Evolutionary conservation across 2,888 invertebrate genomes (phyloP).

Genomic region (Sycophila texana): DNA sequence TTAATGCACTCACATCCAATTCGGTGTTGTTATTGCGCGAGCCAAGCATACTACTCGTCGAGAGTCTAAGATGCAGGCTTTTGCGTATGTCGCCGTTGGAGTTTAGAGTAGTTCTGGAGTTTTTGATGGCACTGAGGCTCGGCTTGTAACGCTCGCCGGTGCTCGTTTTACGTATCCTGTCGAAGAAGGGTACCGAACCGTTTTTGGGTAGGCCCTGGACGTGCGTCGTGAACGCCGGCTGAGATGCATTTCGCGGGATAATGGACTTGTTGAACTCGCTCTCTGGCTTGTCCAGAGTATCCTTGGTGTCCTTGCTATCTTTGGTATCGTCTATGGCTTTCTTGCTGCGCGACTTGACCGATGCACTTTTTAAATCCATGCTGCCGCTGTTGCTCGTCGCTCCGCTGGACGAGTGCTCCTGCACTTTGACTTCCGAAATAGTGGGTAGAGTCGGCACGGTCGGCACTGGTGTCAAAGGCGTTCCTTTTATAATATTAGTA

Average conservation of each 20-base stretch:
- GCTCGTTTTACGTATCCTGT: constrained; percentile 89
- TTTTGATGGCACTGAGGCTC: constrained; percentile 88
- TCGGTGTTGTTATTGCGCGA: constrained; percentile 80
- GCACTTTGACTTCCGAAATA: constrained; percentile 89
- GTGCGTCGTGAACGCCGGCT: constrained; percentile 88
- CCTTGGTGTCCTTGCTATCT: constrained; percentile 67
- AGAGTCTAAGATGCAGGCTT: constrained; percentile 78
- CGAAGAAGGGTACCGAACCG: constrained; percentile 93
- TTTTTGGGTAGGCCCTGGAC: constrained; percentile 88
- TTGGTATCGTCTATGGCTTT: constrained; percentile 74
- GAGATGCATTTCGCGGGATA: constrained; percentile 90
- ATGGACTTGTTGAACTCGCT: constrained; percentile 75
- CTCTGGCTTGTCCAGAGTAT: constrained; percentile 67
- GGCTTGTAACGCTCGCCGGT: constrained; percentile 90
- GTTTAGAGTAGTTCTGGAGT: constrained; percentile 84
- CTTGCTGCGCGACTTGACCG: constrained; percentile 68
- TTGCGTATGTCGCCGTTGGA: constrained; percentile 86
- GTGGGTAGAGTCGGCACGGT: constrained; percentile 92
- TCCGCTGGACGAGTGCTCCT: constrained; percentile 80
- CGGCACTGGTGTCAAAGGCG: constrained; percentile 86
- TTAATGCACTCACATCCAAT: constrained; percentile 74
- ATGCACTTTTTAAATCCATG: constrained; percentile 69
- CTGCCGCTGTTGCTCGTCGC: constrained; percentile 77
- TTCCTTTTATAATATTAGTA: constrained; percentile 75
- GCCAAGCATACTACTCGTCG: constrained; percentile 79